These are phyloP conservation scores for Scatophagus argus DNA, from an alignment of 2,113 vertebrate genomes.

Conservation along the genomic window DNA sequence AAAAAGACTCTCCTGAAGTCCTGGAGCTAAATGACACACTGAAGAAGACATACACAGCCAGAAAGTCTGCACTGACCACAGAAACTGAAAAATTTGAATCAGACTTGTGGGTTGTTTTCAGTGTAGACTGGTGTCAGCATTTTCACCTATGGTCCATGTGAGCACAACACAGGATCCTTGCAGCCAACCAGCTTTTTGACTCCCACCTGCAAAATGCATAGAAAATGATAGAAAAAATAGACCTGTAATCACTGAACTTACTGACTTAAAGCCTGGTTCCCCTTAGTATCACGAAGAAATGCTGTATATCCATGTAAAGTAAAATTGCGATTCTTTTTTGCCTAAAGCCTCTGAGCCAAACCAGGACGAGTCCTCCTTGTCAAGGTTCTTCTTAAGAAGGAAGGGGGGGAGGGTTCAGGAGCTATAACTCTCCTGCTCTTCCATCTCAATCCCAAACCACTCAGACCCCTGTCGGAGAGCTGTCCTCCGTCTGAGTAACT, in stretches of 20 bases:
- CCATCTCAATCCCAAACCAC: conserved; percentile 83
- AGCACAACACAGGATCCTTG: not conserved
- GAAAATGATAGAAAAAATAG: conserved; percentile 6
- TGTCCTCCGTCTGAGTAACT: conserved; percentile 83
- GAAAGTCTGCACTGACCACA: not conserved
- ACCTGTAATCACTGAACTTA: not conserved
- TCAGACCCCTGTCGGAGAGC: conserved; percentile 81
- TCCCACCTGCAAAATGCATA: conserved; percentile 35
- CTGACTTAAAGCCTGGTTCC: not conserved
- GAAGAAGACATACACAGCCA: not conserved
- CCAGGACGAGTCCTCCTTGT: conserved; percentile 60
- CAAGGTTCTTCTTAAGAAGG: conserved; percentile 75
- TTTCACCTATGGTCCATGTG: not conserved
- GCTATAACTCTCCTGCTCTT: conserved; percentile 80
- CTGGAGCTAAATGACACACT: conserved; percentile 12
- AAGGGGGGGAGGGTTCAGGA: conserved; percentile 40
- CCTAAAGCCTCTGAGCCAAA: conserved; percentile 33
- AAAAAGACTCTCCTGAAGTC: conserved; percentile 44
- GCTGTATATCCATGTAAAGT: conserved; percentile 15
- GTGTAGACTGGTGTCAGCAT: not conserved
- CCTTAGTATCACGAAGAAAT: conserved; percentile 21
- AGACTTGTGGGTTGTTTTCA: not conserved
- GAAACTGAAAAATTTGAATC: too few relatives aligned
- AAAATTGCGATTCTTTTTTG: conserved; percentile 41
- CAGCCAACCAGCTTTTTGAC: conserved; percentile 8